phyloP scores from a whole-genome alignment of 1,140 invertebrate genomes.

The Ceratoteleas bidentatus region DNA sequence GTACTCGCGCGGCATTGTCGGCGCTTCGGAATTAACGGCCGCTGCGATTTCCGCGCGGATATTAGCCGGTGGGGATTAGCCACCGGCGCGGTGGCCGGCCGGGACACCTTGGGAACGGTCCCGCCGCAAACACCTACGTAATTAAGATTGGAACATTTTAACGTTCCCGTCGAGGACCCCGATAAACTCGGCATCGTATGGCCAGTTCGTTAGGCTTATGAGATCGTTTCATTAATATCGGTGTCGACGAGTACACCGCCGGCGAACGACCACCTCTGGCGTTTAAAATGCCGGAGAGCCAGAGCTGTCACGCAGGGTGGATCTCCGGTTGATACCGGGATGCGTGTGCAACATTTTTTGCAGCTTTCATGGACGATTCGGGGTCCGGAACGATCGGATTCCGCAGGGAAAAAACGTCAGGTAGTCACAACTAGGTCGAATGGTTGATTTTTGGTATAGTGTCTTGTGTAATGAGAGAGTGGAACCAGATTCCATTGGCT shows the following conservation, averaged over 20 bases:
- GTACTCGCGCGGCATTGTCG: constrained; percentile 8
- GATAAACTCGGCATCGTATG: constrained; percentile 79
- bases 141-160: constrained; percentile 82
- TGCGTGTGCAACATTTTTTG: no score
- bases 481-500: no score
- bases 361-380: no score
- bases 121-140: constrained; percentile 81
- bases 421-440: no score
- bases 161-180: constrained; percentile 74
- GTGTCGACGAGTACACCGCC: constrained; percentile 69
- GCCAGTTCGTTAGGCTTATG: constrained; percentile 78
- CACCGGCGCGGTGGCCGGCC: constrained; percentile 51
- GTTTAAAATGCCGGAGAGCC: constrained; percentile 68
- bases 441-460: no score
- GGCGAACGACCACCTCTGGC: constrained; percentile 76
- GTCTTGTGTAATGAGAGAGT: no score
- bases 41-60: constrained; percentile 58
- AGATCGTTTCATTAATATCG: constrained; percentile 81
- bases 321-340: constrained; percentile 5
- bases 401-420: no score
- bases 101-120: constrained; percentile 73
- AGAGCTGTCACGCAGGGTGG: constrained; percentile 32
- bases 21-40: constrained; percentile 42
- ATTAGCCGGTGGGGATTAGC: constrained; percentile 51
- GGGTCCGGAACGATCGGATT: no score